Conservation (phyloP, 2,888 invertebrate species). For the Oscheius sp. region DNA sequence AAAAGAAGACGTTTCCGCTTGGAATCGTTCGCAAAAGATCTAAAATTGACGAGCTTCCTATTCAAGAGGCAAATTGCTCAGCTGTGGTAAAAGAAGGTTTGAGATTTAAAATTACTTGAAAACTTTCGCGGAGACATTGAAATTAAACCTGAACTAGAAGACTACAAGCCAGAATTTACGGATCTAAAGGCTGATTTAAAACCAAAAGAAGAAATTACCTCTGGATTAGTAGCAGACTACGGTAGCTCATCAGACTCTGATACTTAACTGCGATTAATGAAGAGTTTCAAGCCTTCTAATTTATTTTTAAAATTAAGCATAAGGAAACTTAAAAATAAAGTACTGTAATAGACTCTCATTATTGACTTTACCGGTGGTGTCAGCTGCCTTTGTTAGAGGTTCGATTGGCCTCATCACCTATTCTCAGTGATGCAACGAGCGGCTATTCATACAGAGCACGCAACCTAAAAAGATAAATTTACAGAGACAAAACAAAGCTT, state of each 20-base stretch:
- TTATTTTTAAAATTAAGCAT: too few relatives aligned
- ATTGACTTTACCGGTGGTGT: too few relatives aligned
- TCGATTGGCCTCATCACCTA: conserved; percentile 28
- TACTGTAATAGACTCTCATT: too few relatives aligned
- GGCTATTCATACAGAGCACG: conserved; percentile 16
- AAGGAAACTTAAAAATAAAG: too few relatives aligned
- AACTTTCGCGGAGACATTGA: background rate
- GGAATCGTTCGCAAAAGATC: conserved; percentile 32
- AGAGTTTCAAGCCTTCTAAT: too few relatives aligned
- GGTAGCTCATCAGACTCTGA: conserved; percentile 37
- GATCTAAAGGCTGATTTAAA: background rate
- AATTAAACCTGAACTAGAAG: background rate
- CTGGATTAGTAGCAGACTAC: conserved; percentile 29
- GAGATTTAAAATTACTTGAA: background rate
- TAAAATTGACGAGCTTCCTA: conserved; percentile 11
- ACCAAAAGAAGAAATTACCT: background rate
- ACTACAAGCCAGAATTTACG: background rate
- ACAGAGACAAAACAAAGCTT: background rate
- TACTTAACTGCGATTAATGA: too few relatives aligned
- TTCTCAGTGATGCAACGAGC: conserved; percentile 29
- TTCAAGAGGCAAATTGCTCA: too few relatives aligned
- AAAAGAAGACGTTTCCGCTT: too few relatives aligned
- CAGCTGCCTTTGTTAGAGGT: conserved; percentile 24
- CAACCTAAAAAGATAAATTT: conserved; percentile 13
- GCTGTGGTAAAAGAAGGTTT: background rate